phyloP scores from a whole-genome alignment of 1,140 invertebrate genomes.

The Hydropsyche tenuis region DNA sequence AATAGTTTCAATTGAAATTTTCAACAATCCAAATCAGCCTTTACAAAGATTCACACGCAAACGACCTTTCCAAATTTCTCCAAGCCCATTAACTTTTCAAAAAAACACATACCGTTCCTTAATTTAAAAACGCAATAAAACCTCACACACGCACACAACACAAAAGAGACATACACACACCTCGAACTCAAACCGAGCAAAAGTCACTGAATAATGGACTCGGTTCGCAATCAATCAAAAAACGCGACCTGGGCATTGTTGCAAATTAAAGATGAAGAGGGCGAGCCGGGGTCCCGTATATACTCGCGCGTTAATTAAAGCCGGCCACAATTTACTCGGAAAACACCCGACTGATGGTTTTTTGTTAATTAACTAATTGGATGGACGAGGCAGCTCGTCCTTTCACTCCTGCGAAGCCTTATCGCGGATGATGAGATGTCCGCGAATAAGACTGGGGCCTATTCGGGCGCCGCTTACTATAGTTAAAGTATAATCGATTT shows the following conservation, averaged over 20 bases:
- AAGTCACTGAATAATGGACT: constrained; percentile 17
- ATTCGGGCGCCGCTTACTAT: background rate
- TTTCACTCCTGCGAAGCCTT: too few species aligned
- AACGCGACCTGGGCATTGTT: constrained; percentile 27
- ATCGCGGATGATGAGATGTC: constrained; percentile 26
- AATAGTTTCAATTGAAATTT: too few species aligned
- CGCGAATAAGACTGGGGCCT: too few species aligned
- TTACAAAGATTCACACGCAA: too few species aligned
- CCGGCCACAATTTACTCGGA: constrained; percentile 42
- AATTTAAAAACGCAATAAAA: too few species aligned
- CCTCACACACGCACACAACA: background rate
- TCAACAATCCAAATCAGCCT: too few species aligned
- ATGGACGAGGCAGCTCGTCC: constrained; percentile 17
- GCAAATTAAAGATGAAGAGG: constrained; percentile 44
- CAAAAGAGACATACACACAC: background rate
- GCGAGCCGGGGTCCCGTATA: constrained; percentile 31
- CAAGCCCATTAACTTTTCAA: too few species aligned
- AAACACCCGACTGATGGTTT: constrained; percentile 35
- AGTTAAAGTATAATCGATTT: background rate
- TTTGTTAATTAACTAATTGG: constrained; percentile 50
- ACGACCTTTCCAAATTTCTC: too few species aligned
- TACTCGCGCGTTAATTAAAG: constrained; percentile 43
- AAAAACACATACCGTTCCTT: too few species aligned
- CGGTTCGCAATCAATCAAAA: constrained; percentile 45
- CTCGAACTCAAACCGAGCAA: too few species aligned